Percentiles rank a stretch among this genome's conserved stretches.
phyloP scores from a whole-genome alignment of 1,140 invertebrate species.

The Drosophila simulans region DNA sequence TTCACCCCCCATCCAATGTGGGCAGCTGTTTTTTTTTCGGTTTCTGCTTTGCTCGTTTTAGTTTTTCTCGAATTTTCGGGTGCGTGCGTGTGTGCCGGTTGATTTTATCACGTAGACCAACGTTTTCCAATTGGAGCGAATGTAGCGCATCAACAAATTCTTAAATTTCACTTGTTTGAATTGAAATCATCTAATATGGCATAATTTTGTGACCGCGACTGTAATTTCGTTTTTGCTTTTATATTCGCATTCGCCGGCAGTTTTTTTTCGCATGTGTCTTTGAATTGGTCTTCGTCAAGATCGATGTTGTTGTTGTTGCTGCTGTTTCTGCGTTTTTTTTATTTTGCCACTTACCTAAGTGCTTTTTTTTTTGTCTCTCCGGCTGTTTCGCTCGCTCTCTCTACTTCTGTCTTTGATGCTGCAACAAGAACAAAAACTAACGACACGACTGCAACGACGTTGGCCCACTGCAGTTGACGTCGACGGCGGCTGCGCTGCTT shows the following conservation, averaged over 20 bases:
- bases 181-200: not conserved
- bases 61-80: conserved; percentile 24
- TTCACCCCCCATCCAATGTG: not conserved
- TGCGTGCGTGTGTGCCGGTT: conserved; percentile 66
- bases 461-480: conserved; percentile 46
- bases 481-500: conserved; percentile 38
- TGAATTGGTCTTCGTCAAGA: conserved; percentile 37
- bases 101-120: conserved; percentile 73
- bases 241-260: conserved; percentile 60
- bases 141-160: not conserved
- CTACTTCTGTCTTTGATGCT: conserved; percentile 18
- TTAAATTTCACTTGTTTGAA: not conserved
- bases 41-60: conserved; percentile 18
- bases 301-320: conserved; percentile 7
- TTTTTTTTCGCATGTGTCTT: conserved; percentile 31
- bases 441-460: conserved; percentile 26
- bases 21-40: conserved; percentile 29
- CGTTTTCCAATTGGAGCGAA: conserved; percentile 39
- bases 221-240: conserved; percentile 54
- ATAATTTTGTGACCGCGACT: conserved; percentile 13
- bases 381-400: conserved; percentile 30
- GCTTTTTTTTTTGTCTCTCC: conserved; percentile 38
- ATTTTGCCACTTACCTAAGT: conserved; percentile 57
- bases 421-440: conserved; percentile 51
- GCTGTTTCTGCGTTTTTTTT: not conserved